Percentiles rank a stretch among this genome's conserved stretches.
Conservation (phyloP, 2,797 vertebrate genomes). For the Falco berigora region DNA sequence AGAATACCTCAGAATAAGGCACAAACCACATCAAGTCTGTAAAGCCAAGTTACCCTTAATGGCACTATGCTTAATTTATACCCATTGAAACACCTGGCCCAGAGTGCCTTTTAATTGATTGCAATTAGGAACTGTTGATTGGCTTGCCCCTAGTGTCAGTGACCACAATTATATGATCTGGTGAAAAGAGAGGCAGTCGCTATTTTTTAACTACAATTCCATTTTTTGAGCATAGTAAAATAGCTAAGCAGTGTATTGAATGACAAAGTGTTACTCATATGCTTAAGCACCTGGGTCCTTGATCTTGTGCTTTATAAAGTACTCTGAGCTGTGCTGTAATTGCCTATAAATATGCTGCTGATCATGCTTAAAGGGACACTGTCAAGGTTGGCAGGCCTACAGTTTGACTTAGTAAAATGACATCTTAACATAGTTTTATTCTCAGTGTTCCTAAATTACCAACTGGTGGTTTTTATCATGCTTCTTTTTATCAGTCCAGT, state of each 20-base stretch:
- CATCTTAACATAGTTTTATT: constrained; percentile 5
- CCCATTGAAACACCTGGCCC: not conserved
- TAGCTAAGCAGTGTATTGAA: not conserved
- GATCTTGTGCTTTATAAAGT: constrained; percentile 19
- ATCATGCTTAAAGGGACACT: not conserved
- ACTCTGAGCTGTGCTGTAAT: constrained; percentile 22
- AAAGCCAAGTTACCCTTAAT: not conserved
- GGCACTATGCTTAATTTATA: not conserved
- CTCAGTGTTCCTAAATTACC: constrained; percentile 1
- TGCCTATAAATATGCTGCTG: not conserved
- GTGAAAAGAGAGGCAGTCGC: not conserved
- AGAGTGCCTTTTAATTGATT: not conserved
- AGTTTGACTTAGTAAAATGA: not conserved
- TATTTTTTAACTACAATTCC: not conserved
- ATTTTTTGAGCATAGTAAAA: not conserved
- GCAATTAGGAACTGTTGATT: not conserved
- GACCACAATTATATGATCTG: not conserved
- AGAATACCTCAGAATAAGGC: rapidly evolving
- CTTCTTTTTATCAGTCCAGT: not conserved
- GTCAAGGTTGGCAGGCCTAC: not conserved
- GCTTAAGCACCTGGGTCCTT: not conserved
- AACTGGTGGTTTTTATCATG: not conserved
- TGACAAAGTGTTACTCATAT: not conserved
- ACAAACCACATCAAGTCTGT: rapidly evolving
- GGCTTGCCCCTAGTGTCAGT: not conserved